Percentiles rank a stretch among this genome's conserved stretches.
Conservation (phyloP, 2,797 vertebrate genomes). For the Apodemus agrarius region DNA sequence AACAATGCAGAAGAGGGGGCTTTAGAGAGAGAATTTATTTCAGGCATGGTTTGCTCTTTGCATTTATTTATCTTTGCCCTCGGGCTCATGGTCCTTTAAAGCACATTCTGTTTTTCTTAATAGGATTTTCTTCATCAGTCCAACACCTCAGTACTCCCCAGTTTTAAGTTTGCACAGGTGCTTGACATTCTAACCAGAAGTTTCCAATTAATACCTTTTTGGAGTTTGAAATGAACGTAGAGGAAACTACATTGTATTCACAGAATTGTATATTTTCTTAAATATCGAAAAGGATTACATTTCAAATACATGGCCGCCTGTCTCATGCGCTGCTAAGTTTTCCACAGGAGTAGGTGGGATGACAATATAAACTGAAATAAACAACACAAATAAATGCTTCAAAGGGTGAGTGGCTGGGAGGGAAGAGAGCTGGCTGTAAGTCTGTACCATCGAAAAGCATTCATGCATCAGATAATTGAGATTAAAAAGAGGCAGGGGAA, state of each 20-base stretch:
- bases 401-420: not conserved
- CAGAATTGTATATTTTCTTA: not conserved
- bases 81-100: too few species aligned
- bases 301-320: not conserved
- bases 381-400: not conserved
- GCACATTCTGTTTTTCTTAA: too few species aligned
- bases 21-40: not conserved
- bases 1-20: not conserved
- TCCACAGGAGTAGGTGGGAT: not conserved
- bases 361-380: not conserved
- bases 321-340: not conserved
- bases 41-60: not conserved
- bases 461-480: not conserved
- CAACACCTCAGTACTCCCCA: too few species aligned
- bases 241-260: not conserved
- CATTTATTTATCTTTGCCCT: not conserved
- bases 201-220: not conserved
- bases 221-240: not conserved
- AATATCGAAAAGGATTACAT: not conserved
- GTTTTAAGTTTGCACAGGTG: not conserved
- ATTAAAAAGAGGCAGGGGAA: not conserved
- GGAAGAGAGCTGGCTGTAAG: not conserved
- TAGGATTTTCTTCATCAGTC: not conserved
- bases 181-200: not conserved
- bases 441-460: not conserved